Evolutionary conservation across 53 echinoderm and acorn worm genomes (phyloP), one percentile per base, ranked within the genome.

Genomic region (Astropecten irregularis): DNA sequence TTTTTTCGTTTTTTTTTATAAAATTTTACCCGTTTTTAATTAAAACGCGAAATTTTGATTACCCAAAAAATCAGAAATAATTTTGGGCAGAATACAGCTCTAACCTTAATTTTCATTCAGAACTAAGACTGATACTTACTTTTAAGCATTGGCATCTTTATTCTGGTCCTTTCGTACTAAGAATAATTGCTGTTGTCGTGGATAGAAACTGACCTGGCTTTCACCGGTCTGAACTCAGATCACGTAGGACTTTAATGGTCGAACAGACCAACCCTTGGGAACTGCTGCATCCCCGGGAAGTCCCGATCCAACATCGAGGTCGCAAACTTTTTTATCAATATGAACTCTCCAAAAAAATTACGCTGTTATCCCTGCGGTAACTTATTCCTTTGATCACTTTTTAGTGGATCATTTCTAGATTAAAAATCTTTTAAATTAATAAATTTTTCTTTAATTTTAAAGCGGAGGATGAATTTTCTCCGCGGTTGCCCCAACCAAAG

Each of bases 291-390:
- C 84, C 64, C 84, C 55, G 54, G 87, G 91, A 65, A 57, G 68
- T 72, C 91, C 88, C 73, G 88, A 88, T 91, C 92, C 92, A 91
- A 91, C 92, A 91, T 91, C 92, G 88, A 91, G 92, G 92, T 91
- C 92, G 92, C 92, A 91, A 91, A 81, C 92, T 82, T 88, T 71
- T 61, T 91, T 69, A 77, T 88, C 92, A 91, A 91, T 91, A 82
- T 61, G 92, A 61, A 84, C 92, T 91, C 87, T 91, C 79, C 84
- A 74, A 92, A 67, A 82, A 89, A 85, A 92, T 92, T 82, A 92
- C 86, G 92, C 92, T 92, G 92, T 92, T 92, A 92, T 92, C 92
- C 92, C 89, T 89, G 71, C 76, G 89, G 92, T 92, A 92, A 85
- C 92, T 92, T 89, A 44, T 92, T 89, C 83, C 61, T 73, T 72